These are phyloP conservation scores for Stenchaetothrips biformis DNA, from an alignment of 2,888 invertebrate genomes.

Conservation along the genomic window DNA sequence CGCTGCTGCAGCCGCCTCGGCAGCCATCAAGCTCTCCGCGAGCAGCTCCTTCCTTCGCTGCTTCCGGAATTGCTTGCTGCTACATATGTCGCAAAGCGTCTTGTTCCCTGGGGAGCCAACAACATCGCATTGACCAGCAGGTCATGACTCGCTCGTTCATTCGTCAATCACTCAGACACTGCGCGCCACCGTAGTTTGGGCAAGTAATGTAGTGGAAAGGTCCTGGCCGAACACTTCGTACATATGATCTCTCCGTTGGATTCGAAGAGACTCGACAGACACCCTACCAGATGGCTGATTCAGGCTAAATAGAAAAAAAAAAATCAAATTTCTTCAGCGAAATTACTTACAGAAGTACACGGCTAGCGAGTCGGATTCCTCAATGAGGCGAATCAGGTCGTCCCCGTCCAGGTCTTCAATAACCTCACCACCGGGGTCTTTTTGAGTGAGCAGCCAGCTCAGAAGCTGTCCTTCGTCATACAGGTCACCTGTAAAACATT, in stretches of 20 bases:
- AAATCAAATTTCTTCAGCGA: background rate
- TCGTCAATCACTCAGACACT: no score
- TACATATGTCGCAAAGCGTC: slow-evolving; percentile 82
- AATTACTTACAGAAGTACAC: slow-evolving; percentile 85
- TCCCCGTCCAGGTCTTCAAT: slow-evolving; percentile 85
- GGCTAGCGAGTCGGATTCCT: slow-evolving; percentile 75
- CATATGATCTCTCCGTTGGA: no score
- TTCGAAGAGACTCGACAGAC: no score
- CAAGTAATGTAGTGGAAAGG: no score
- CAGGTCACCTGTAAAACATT: slow-evolving; percentile 68
- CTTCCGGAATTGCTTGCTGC: slow-evolving; percentile 67
- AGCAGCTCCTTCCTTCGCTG: slow-evolving; percentile 48
- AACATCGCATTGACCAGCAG: no score
- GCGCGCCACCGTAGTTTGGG: no score
- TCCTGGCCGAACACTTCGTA: no score
- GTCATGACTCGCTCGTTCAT: no score
- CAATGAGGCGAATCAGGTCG: slow-evolving; percentile 67
- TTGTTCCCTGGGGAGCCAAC: slow-evolving; percentile 67
- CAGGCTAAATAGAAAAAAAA: background rate
- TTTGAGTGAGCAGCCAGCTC: slow-evolving; percentile 86
- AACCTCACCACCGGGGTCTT: slow-evolving; percentile 85
- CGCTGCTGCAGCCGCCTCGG: background rate
- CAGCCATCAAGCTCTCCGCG: slow-evolving; percentile 36
- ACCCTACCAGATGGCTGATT: no score
- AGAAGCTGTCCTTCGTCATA: slow-evolving; percentile 83